phyloP scores from a whole-genome alignment of 2,113 vertebrate species.

The Anguilla rostrata region DNA sequence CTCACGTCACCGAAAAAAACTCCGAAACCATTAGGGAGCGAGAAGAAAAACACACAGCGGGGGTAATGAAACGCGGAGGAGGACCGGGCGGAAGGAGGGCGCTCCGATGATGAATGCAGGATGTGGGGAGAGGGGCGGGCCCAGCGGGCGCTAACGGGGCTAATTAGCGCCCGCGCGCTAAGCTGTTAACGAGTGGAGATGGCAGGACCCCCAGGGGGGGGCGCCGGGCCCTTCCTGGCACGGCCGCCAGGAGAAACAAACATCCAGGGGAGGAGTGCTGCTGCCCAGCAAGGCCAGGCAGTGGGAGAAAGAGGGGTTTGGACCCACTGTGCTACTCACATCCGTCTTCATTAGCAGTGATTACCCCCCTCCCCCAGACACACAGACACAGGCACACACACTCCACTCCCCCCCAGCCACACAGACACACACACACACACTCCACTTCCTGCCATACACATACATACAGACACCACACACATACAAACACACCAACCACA shows the following conservation, averaged over 20 bases:
- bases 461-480: not conserved
- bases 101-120: slow-evolving; percentile 41
- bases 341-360: no score
- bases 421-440: not conserved
- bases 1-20: not conserved
- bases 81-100: slow-evolving; percentile 33
- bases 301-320: slow-evolving; percentile 63
- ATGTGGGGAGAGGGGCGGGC: slow-evolving; percentile 30
- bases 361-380: slow-evolving; percentile 68
- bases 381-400: slow-evolving; percentile 13
- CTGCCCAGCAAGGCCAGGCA: slow-evolving; percentile 74
- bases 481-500: not conserved
- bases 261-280: slow-evolving; percentile 79
- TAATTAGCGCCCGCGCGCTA: slow-evolving; percentile 84
- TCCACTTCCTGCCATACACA: not conserved
- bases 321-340: not conserved
- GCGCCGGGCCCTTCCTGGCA: slow-evolving; percentile 76
- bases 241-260: slow-evolving; percentile 83
- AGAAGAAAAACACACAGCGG: not conserved
- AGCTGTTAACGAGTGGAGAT: slow-evolving; percentile 91
- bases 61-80: not conserved
- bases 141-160: slow-evolving; percentile 75
- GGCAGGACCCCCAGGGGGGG: slow-evolving; percentile 86
- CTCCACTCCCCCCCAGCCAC: not conserved
- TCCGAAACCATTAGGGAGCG: not conserved